These are phyloP conservation scores for Leptatherina wallacei DNA, from an alignment of 2,797 vertebrate species.

Conservation along the genomic window DNA sequence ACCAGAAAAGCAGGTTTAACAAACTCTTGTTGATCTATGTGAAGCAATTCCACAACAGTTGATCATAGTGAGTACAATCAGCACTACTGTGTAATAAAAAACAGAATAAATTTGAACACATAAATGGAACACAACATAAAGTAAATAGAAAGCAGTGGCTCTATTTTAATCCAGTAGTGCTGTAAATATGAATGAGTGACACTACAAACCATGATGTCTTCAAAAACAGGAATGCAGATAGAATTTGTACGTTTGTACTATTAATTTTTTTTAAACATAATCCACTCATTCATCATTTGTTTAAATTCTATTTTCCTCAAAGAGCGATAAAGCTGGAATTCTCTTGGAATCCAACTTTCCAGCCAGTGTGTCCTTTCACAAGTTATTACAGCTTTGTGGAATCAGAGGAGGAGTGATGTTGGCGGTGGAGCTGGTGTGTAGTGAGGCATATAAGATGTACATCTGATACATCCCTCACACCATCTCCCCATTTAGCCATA, in stretches of 20 bases:
- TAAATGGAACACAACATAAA: background rate
- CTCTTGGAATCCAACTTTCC: background rate
- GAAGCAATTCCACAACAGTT: background rate
- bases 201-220: background rate
- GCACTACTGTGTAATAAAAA: background rate
- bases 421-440: too few species aligned
- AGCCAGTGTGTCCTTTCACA: too few species aligned
- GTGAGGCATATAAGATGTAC: too few species aligned
- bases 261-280: background rate
- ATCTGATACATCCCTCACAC: too few species aligned
- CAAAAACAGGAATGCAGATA: background rate
- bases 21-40: background rate
- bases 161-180: background rate
- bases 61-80: background rate
- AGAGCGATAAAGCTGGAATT: background rate
- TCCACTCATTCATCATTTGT: background rate
- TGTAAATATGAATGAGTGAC: background rate
- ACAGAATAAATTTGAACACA: background rate
- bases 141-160: background rate
- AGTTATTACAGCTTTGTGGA: too few species aligned
- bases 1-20: background rate
- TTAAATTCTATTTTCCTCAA: background rate
- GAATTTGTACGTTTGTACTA: background rate
- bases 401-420: too few species aligned
- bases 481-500: too few species aligned